Conservation (phyloP, 2,888 invertebrate species). For the Nymphalis c-album region DNA sequence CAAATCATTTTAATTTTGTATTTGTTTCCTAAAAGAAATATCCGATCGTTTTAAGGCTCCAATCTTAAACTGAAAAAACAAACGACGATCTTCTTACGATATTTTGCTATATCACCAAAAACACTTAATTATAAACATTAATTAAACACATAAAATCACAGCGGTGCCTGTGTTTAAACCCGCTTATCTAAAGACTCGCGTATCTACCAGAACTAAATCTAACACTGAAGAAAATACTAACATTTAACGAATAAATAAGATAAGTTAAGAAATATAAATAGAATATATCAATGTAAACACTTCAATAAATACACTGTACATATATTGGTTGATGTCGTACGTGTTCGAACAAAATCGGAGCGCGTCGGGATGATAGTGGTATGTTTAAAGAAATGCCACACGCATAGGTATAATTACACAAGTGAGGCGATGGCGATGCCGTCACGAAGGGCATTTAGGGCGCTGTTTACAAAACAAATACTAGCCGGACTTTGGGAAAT, state of each 20-base stretch:
- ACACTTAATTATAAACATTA: no score
- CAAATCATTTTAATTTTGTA: no score
- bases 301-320: conserved; percentile 7
- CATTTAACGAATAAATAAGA: background rate
- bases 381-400: conserved; percentile 40
- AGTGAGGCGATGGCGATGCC: conserved; percentile 34
- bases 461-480: conserved; percentile 45
- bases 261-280: background rate
- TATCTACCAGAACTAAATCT: no score
- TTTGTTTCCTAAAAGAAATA: no score
- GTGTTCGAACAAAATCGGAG: conserved; percentile 19
- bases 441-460: conserved; percentile 42
- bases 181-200: no score
- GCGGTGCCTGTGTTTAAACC: no score
- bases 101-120: no score
- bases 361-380: conserved; percentile 16
- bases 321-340: conserved; percentile 3
- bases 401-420: conserved; percentile 45
- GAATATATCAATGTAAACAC: conserved; percentile 1
- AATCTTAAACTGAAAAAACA: no score
- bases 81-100: no score
- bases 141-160: no score
- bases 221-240: no score
- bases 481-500: conserved; percentile 28
- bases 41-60: no score